phyloP scores from a whole-genome alignment of 1,140 invertebrate species.

The Hyposmocoma kahamanoa region DNA sequence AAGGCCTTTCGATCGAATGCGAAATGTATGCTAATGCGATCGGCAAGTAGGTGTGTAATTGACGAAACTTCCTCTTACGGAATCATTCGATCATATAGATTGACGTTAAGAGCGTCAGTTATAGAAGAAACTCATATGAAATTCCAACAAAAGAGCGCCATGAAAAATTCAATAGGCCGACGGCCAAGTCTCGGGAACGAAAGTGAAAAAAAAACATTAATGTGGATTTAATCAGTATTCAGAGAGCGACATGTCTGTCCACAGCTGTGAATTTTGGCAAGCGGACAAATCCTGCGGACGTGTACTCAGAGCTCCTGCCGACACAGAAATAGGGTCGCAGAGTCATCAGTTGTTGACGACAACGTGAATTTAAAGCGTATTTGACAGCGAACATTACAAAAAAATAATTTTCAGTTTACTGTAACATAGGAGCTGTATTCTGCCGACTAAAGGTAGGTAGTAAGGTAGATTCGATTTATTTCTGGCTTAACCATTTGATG shows the following conservation, averaged over 20 bases:
- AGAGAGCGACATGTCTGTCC: conserved; percentile 40
- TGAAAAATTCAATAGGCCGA: conserved; percentile 67
- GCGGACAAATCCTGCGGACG: conserved; percentile 30
- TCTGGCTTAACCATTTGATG: neutral
- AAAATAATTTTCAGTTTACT: no score
- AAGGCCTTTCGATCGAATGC: conserved; percentile 46
- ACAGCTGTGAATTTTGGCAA: conserved; percentile 61
- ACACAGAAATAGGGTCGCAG: conserved; percentile 17
- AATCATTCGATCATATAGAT: conserved; percentile 56
- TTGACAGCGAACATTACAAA: conserved; percentile 34
- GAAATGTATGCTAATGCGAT: conserved; percentile 64
- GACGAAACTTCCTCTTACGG: conserved; percentile 54
- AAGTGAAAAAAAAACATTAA: conserved; percentile 68
- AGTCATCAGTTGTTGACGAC: conserved; percentile 20
- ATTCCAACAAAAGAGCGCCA: conserved; percentile 53
- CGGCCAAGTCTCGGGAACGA: conserved; percentile 37
- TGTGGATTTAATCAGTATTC: conserved; percentile 61
- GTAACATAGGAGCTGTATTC: no score
- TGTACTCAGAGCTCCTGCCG: conserved; percentile 15
- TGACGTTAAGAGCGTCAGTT: conserved; percentile 38
- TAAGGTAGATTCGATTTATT: neutral
- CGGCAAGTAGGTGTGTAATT: conserved; percentile 46
- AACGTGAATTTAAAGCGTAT: conserved; percentile 24
- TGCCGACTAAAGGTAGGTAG: no score
- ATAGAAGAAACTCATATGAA: conserved; percentile 45